phyloP scores from a whole-genome alignment of 2,113 vertebrate species.

The Otolemur garnettii region DNA sequence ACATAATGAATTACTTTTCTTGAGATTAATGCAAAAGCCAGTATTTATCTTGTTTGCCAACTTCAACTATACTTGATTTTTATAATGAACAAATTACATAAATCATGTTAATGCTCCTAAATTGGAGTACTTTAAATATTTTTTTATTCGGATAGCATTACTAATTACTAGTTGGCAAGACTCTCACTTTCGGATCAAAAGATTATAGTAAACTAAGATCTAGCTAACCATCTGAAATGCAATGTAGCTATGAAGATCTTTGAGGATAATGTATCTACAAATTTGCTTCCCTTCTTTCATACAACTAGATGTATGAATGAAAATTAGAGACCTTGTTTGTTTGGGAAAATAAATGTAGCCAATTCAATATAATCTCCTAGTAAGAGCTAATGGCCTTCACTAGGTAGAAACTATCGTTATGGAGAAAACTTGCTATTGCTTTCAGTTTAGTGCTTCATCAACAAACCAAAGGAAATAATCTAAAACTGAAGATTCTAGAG shows the following conservation, averaged over 20 bases:
- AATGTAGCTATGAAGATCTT: neutral
- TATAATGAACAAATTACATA: neutral
- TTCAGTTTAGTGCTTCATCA: conserved; percentile 27
- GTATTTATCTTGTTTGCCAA: conserved; percentile 9
- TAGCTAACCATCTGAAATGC: neutral
- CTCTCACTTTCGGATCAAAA: conserved; percentile 2
- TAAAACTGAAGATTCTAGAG: neutral
- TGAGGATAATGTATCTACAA: neutral
- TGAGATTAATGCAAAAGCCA: conserved; percentile 11
- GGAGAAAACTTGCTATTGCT: neutral
- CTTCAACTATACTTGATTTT: neutral
- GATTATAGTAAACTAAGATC: neutral
- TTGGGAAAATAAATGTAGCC: conserved; percentile 26
- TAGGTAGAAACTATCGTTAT: neutral
- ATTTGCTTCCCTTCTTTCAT: neutral
- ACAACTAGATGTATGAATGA: neutral
- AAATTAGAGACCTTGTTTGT: neutral
- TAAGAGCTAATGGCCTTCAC: neutral
- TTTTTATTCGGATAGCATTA: neutral
- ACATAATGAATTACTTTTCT: neutral
- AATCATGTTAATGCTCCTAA: neutral
- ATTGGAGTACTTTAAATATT: neutral
- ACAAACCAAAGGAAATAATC: conserved; percentile 18
- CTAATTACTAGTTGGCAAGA: neutral
- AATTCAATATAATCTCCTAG: neutral